Evolutionary conservation across 2,113 vertebrate species (phyloP).

Genomic region (rat (Rattus norvegicus)): GRCr8 NC_086021.1:103196001-103196500

Average conservation of each 20-base stretch:
- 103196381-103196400: constrained; percentile 39
- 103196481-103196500: constrained; percentile 47
- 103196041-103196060: not conserved
- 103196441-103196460: constrained; percentile 59
- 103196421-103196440: constrained; percentile 25
- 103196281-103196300: not conserved
- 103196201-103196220: not conserved
- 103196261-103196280: not conserved
- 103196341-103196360: not conserved
- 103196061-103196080: not conserved
- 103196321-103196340: not conserved
- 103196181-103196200: not conserved
- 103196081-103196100: not conserved
- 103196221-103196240: not conserved
- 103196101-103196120: not conserved
- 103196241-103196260: not conserved
- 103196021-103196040: not conserved
- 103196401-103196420: constrained; percentile 6
- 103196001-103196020: not conserved
- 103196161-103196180: not conserved
- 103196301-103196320: not conserved
- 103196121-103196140: not conserved
- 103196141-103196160: not conserved
- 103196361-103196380: constrained; percentile 20
- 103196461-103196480: constrained; percentile 45